These are phyloP conservation scores for Galerucella pusilla DNA, from an alignment of 2,888 invertebrate species.

Conservation along the genomic window DNA sequence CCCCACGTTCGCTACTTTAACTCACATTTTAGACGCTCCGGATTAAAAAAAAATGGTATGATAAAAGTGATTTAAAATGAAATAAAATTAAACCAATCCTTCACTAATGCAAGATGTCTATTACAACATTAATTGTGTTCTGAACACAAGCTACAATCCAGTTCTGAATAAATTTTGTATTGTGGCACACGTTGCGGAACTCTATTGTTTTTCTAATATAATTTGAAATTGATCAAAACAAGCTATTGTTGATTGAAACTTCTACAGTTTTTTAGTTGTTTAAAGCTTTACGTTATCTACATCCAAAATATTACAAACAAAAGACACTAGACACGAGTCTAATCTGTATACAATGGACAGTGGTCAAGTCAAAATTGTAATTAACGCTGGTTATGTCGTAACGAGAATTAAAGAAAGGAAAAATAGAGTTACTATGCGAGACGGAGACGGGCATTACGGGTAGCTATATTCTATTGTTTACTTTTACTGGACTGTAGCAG, in stretches of 20 bases:
- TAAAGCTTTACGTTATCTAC: constrained; percentile 29
- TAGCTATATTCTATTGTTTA: constrained; percentile 62
- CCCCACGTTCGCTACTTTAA: too few species aligned
- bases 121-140: background rate
- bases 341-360: constrained; percentile 17
- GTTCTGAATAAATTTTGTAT: background rate
- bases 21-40: too few species aligned
- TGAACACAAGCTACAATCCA: background rate
- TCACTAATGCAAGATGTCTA: too few species aligned
- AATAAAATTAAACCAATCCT: too few species aligned
- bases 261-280: constrained; percentile 11
- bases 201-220: constrained; percentile 36
- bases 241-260: constrained; percentile 35
- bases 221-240: constrained; percentile 40
- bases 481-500: constrained; percentile 64
- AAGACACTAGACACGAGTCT: constrained; percentile 22
- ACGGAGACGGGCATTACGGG: constrained; percentile 59
- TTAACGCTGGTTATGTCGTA: constrained; percentile 34
- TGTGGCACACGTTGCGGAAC: constrained; percentile 19
- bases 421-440: constrained; percentile 59
- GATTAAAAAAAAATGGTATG: too few species aligned
- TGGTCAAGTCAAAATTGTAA: constrained; percentile 11
- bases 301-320: constrained; percentile 29
- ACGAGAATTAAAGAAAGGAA: constrained; percentile 54
- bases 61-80: too few species aligned